Conservation (phyloP, 2,113 vertebrate species). For the Crotalus viridis region DNA sequence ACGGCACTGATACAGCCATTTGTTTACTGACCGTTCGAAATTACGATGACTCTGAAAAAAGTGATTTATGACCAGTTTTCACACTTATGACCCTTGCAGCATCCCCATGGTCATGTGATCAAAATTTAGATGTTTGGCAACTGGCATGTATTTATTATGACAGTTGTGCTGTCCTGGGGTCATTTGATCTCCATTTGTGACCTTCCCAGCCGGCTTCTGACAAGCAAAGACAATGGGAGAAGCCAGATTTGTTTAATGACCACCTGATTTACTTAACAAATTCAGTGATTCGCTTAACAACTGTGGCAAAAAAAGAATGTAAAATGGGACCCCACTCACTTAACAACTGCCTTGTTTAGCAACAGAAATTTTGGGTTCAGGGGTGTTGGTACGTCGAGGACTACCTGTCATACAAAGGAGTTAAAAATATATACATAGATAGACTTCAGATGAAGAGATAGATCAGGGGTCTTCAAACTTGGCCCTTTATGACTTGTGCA, state of each 20-base stretch:
- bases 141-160: too few species aligned
- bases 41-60: background rate
- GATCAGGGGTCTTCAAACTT: too few species aligned
- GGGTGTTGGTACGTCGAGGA: background rate
- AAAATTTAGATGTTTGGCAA: background rate
- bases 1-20: too few species aligned
- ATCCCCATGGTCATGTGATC: background rate
- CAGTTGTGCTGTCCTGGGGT: background rate
- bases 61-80: background rate
- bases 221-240: background rate
- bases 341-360: background rate
- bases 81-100: background rate
- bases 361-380: background rate
- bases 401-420: background rate
- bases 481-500: too few species aligned
- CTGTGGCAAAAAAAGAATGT: background rate
- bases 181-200: background rate
- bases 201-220: background rate
- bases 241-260: background rate
- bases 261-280: background rate
- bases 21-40: too few species aligned
- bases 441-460: background rate
- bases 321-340: background rate
- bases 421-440: background rate
- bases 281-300: background rate